Base-by-base conservation (phyloP, 37 sponge, comb jelly and placozoan genomes). In the Eunapius fragilis region DNA sequence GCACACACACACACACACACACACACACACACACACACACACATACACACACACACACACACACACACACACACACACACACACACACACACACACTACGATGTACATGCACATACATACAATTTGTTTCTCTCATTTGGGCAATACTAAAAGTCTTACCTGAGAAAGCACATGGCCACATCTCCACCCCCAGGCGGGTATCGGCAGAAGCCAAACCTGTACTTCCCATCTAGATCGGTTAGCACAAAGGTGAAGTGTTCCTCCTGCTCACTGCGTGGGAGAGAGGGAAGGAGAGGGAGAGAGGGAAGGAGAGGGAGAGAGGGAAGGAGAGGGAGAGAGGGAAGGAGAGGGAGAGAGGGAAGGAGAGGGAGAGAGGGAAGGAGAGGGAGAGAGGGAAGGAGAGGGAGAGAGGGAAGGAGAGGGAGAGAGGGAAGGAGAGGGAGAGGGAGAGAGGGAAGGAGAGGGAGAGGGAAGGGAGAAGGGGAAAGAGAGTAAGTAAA, bases 191-290 rank as follows among this genome's bases (percentile, higher is more conserved):
- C 68, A 37, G 89, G 86, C 19, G 84, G 88, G 31, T 87, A 89
- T 14, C 79, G 80, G 50, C 96, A 95, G 80, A 90, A 93, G 17
- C 96, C 96, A 83, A 93, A 95, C 41, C 88, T 83, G 74, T 90
- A 92, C 69, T 83, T 92, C 71, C 90, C 80, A 41, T 93, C 87
- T 71, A 89, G 86, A 85, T 95, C 89, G 38, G 95, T 91, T 24
- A 91, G 91, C 3, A 88, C 89, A 86, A 94, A 94, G 1, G 95
- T 85, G 84, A 94, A 94, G 71, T 91, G 88, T 72, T 94, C 91
- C 81, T 90, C 83, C 23, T 58, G 78, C 71, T 49, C 70, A 58
- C 88, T 92, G 33, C 70, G 70, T 17, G 10, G 49, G 11, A 36
- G 25, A 48, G 45, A 69, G 74, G 80, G 3, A 71, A 37, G 31